Evolutionary conservation across 2,888 invertebrate genomes (phyloP).

Genomic region (Andrena minutula): DNA sequence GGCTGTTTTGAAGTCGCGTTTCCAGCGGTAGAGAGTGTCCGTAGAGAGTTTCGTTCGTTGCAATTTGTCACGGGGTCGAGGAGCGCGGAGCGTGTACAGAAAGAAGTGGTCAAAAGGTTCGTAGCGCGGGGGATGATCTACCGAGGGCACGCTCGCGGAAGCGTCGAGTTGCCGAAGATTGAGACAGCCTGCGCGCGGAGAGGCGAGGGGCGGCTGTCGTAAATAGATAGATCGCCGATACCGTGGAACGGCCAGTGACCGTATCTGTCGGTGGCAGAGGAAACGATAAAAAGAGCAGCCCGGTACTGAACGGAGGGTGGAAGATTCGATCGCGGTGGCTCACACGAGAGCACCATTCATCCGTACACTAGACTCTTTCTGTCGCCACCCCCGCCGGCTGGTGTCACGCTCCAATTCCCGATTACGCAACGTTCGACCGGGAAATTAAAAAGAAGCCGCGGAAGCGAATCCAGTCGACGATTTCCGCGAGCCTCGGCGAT

Average conservation of each 20-base stretch:
- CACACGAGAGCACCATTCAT: constrained; percentile 54
- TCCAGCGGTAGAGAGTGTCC: background rate
- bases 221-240: constrained; percentile 19
- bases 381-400: constrained; percentile 28
- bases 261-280: constrained; percentile 35
- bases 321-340: constrained; percentile 43
- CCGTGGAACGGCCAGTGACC: constrained; percentile 28
- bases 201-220: background rate
- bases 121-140: no score
- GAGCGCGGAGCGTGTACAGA: no score
- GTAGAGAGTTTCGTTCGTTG: background rate
- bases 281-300: constrained; percentile 44
- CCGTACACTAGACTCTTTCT: constrained; percentile 39
- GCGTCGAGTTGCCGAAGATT: constrained; percentile 2
- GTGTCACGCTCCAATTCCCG: constrained; percentile 58
- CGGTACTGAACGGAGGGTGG: background rate
- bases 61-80: no score
- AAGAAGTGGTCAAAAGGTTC: no score
- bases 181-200: background rate
- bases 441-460: constrained; percentile 56
- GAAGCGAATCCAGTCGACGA: constrained; percentile 22
- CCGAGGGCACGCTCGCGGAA: no score
- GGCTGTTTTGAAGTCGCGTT: background rate
- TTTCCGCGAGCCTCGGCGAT: constrained; percentile 3
- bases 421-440: constrained; percentile 63